Evolutionary conservation across 2,797 vertebrate species (phyloP).

Genomic region (Microctenopoma lineatum): DNA sequence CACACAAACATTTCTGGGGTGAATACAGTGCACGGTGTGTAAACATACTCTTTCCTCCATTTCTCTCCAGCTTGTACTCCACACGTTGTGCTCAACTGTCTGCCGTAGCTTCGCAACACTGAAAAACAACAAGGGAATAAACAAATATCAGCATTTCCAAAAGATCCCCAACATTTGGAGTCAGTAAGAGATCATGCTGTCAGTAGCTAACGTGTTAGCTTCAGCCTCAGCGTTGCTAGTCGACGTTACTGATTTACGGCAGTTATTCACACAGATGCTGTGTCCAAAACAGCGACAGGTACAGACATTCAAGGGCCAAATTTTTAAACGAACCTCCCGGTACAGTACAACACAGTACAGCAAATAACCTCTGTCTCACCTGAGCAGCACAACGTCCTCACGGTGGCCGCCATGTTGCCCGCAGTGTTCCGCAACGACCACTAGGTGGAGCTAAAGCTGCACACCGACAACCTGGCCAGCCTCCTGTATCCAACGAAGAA

Average conservation of each 20-base stretch:
- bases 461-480: no score
- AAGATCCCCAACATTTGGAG: no score
- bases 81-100: slow-evolving; percentile 74
- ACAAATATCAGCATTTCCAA: neutral
- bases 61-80: slow-evolving; percentile 71
- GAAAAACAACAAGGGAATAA: neutral
- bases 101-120: slow-evolving; percentile 68
- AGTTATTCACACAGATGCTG: neutral
- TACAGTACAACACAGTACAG: fast-evolving
- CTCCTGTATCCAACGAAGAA: neutral
- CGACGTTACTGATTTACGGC: neutral
- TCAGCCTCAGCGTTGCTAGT: slow-evolving; percentile 57
- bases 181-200: neutral
- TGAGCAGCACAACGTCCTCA: slow-evolving; percentile 72
- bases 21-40: neutral
- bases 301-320: fast-evolving
- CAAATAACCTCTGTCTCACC: slow-evolving; percentile 75
- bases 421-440: neutral
- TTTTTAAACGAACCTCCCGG: neutral
- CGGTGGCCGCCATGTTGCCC: slow-evolving; percentile 81
- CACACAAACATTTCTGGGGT: neutral
- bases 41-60: slow-evolving; percentile 83
- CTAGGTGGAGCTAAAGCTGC: slow-evolving; percentile 48
- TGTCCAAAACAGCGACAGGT: fast-evolving
- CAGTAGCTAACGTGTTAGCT: slow-evolving; percentile 44